phyloP scores from a whole-genome alignment of 1,140 invertebrate genomes.

The Anastrepha obliqua region DNA sequence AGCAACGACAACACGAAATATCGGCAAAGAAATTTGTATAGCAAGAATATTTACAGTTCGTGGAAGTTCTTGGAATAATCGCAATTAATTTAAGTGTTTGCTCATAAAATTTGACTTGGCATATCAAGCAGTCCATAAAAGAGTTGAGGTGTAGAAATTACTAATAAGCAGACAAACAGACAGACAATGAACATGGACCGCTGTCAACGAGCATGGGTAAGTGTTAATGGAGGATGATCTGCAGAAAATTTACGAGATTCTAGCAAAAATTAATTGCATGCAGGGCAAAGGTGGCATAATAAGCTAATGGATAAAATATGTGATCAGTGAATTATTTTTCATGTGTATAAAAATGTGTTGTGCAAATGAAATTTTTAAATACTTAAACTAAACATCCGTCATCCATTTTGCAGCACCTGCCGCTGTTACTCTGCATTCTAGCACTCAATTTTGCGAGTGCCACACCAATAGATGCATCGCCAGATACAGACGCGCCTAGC shows the following conservation, averaged over 20 bases:
- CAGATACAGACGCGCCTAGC: background rate
- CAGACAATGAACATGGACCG: constrained; percentile 63
- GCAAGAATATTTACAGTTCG: background rate
- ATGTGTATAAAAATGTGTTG: background rate
- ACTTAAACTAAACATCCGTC: background rate
- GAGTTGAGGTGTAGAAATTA: constrained; percentile 16
- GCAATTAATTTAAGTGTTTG: constrained; percentile 32
- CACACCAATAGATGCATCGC: background rate
- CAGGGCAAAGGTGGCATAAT: background rate
- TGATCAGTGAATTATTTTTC: background rate
- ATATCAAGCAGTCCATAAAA: background rate
- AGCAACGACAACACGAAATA: background rate
- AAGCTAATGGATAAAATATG: background rate
- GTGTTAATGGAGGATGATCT: constrained; percentile 41
- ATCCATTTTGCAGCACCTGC: constrained; percentile 1
- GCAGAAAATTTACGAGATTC: background rate
- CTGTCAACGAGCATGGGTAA: constrained; percentile 65
- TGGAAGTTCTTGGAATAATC: background rate
- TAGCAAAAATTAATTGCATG: background rate
- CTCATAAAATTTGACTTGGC: background rate
- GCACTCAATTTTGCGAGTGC: background rate
- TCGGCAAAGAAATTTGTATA: constrained; percentile 41
- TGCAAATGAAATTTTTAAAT: background rate
- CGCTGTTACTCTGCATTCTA: constrained; percentile 23
- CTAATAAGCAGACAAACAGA: background rate